phyloP scores from a whole-genome alignment of 2,888 invertebrate species.

The Sphaerophoria taeniata region DNA sequence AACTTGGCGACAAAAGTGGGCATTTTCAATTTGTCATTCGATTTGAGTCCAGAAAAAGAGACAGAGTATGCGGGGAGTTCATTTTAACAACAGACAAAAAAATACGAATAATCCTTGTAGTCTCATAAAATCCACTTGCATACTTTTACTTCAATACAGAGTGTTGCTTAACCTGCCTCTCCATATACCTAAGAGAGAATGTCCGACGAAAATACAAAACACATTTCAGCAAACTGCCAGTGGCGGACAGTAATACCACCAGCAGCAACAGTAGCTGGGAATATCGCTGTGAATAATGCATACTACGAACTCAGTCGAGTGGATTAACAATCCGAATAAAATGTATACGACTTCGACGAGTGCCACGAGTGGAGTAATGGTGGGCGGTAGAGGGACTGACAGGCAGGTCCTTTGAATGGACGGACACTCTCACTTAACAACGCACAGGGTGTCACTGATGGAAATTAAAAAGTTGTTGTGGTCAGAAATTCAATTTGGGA shows the following conservation, averaged over 20 bases:
- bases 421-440: not conserved
- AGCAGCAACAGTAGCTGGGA: constrained; percentile 46
- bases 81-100: constrained; percentile 25
- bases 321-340: constrained; percentile 73
- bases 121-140: constrained; percentile 68
- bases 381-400: constrained; percentile 58
- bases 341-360: constrained; percentile 24
- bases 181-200: not conserved
- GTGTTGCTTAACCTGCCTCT: not conserved
- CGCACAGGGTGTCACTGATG: constrained; percentile 50
- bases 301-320: constrained; percentile 69
- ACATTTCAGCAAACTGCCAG: constrained; percentile 33
- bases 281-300: constrained; percentile 69
- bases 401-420: constrained; percentile 3
- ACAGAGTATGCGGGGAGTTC: constrained; percentile 1
- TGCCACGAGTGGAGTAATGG: not conserved
- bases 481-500: no score
- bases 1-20: constrained; percentile 59
- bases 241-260: constrained; percentile 39
- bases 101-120: constrained; percentile 46
- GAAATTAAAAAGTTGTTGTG: no score
- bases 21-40: constrained; percentile 72
- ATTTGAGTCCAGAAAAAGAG: constrained; percentile 55
- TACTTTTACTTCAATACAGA: not conserved
- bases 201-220: not conserved